These are phyloP conservation scores for Acanthochromis polyacanthus DNA, from an alignment of 2,113 vertebrate species.

Conservation along the genomic window DNA sequence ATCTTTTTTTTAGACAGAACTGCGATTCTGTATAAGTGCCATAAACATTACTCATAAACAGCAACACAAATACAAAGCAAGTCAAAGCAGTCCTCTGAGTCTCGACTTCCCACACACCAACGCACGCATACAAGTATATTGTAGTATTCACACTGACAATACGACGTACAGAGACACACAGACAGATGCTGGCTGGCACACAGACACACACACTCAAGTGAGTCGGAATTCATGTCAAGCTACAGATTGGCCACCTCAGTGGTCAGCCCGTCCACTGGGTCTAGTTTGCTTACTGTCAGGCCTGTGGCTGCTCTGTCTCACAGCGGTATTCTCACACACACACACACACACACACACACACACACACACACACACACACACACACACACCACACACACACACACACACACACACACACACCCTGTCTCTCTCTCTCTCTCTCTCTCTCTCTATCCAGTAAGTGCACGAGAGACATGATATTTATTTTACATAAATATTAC, in stretches of 20 bases:
- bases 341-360: slow-evolving; percentile 21
- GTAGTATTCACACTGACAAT: slow-evolving; percentile 45
- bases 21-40: no score
- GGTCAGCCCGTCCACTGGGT: slow-evolving; percentile 75
- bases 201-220: slow-evolving; percentile 6
- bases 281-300: slow-evolving; percentile 75
- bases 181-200: slow-evolving; percentile 44
- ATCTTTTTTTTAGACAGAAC: no score
- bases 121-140: slow-evolving; percentile 6
- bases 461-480: no score
- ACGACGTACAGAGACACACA: slow-evolving; percentile 18
- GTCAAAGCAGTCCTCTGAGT: slow-evolving; percentile 43
- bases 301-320: slow-evolving; percentile 61
- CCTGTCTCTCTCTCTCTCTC: no score
- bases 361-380: slow-evolving; percentile 2
- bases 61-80: no score
- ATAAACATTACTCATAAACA: no score
- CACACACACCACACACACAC: background rate
- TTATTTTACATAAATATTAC: no score
- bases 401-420: no score
- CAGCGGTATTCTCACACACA: slow-evolving; percentile 37
- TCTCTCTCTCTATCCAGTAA: no score
- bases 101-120: slow-evolving; percentile 19
- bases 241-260: slow-evolving; percentile 81
- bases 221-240: slow-evolving; percentile 75